Evolutionary conservation across 2,888 invertebrate species (phyloP).

Genomic region (Beris chalybata): DNA sequence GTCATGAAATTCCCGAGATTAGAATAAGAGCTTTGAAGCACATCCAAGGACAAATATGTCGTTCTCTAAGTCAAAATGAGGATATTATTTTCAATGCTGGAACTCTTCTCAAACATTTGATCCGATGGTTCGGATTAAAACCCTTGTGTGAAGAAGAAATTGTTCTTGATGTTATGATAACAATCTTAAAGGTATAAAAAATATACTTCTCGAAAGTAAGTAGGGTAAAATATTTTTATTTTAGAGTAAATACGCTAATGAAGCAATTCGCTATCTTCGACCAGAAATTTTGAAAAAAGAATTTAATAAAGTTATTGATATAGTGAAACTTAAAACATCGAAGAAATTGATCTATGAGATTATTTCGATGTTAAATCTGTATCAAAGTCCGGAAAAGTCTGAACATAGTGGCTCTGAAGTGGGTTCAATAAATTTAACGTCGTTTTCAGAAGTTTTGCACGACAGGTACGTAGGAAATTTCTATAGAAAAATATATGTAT

Average conservation of each 20-base stretch:
- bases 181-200: slow-evolving; percentile 44
- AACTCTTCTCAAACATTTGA: slow-evolving; percentile 50
- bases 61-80: slow-evolving; percentile 46
- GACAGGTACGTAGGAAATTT: slow-evolving; percentile 4
- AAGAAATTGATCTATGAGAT: slow-evolving; percentile 44
- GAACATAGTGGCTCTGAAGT: neutral
- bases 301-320: slow-evolving; percentile 46
- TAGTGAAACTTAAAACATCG: slow-evolving; percentile 41
- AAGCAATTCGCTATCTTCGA: slow-evolving; percentile 45
- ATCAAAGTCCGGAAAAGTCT: slow-evolving; percentile 1
- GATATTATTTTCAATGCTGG: slow-evolving; percentile 47
- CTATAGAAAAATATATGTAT: neutral
- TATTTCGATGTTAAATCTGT: slow-evolving; percentile 38
- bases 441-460: slow-evolving; percentile 6
- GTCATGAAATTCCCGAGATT: slow-evolving; percentile 50
- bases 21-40: slow-evolving; percentile 50
- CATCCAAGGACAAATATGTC: slow-evolving; percentile 47
- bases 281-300: slow-evolving; percentile 46
- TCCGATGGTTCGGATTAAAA: slow-evolving; percentile 51
- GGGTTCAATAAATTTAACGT: neutral
- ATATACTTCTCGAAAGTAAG: neutral
- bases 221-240: neutral
- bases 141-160: slow-evolving; percentile 46
- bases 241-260: slow-evolving; percentile 44
- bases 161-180: slow-evolving; percentile 48